Conservation (phyloP, 2,888 invertebrate species). For the Spodoptera littoralis region DNA sequence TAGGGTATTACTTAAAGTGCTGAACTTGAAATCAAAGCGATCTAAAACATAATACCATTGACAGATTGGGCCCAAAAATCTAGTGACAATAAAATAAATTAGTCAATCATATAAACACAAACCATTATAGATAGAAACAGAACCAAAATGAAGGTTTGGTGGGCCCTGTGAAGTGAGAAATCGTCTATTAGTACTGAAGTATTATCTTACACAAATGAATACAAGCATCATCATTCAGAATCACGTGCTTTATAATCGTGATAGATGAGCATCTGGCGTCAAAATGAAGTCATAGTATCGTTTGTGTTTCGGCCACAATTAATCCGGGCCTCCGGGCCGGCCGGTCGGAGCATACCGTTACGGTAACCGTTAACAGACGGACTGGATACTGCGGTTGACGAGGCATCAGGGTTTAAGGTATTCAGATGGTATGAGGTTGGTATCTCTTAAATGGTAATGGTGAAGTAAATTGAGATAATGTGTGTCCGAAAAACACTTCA, state of each 20-base stretch:
- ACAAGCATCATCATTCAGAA: not conserved
- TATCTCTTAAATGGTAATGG: constrained; percentile 2
- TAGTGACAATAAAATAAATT: too few relatives aligned
- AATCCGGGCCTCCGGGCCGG: constrained; percentile 60
- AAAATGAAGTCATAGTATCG: constrained; percentile 12
- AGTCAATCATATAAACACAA: too few relatives aligned
- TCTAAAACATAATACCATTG: too few relatives aligned
- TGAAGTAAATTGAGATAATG: not conserved
- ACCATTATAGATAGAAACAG: too few relatives aligned
- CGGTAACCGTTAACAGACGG: constrained; percentile 61
- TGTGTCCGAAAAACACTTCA: too few relatives aligned
- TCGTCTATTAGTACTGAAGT: too few relatives aligned
- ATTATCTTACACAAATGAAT: too few relatives aligned
- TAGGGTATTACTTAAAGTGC: too few relatives aligned
- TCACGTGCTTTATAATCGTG: not conserved
- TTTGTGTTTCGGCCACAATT: constrained; percentile 65
- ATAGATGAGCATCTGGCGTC: constrained; percentile 3
- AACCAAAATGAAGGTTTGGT: too few relatives aligned
- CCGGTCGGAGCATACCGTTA: constrained; percentile 50
- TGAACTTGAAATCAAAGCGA: too few relatives aligned
- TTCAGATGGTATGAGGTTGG: constrained; percentile 10
- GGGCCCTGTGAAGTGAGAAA: too few relatives aligned
- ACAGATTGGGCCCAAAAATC: too few relatives aligned
- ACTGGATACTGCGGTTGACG: constrained; percentile 57
- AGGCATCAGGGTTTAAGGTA: constrained; percentile 34